Base-by-base conservation (phyloP, 1,140 invertebrate genomes). In the Sitodiplosis mosellana region DNA sequence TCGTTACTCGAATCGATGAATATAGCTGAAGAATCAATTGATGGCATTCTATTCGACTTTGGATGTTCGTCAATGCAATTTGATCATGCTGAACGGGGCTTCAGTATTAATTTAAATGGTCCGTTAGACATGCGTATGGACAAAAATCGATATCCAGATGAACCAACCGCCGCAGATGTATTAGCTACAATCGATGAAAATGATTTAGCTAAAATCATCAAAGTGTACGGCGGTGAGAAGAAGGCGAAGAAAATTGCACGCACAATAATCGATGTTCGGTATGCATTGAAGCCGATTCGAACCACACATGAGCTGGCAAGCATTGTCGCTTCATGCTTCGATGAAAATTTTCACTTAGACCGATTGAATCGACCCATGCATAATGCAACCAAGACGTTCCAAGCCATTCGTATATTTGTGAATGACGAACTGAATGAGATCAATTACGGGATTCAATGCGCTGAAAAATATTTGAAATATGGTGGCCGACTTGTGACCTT, bases 61-160 rank as follows among this genome's bases (percentile, higher is more conserved):
- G 92, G 93, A n/a, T 87, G 83, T 61, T 96, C 91, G 4, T 91
- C 88, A 1, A 94, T 95, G 87, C 93, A 98, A 66, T 80, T 93
- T 61, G 83, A 94, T 58, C 69, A 72, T 55, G 67, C 75, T 2
- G 68, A 74, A 15, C 71, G 93, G 59, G 93, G 93, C 5, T 97
- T 98, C 68, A 78, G 83, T 12, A 54, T 94, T 0, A 81, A 76
- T 42, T 74, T 76, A 59, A 75, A 93, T 71, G 89, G 87, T 0
- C 84, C 82, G 8, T 69, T 98, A 43, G 93, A 96, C 60, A 96
- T 97, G 92, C 72, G 92, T 60, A 97, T 97, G 92, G 86, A 93
- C 69, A 76, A 79, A 2, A 65, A 72, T 22, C 72, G 81, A 55
- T 78, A 69, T 59, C 70, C 76, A 15, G 69, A 79, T 40, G 69